Evolutionary conservation across 2,888 invertebrate genomes (phyloP).

Genomic region (Poecilobothrus nobilitatus): DNA sequence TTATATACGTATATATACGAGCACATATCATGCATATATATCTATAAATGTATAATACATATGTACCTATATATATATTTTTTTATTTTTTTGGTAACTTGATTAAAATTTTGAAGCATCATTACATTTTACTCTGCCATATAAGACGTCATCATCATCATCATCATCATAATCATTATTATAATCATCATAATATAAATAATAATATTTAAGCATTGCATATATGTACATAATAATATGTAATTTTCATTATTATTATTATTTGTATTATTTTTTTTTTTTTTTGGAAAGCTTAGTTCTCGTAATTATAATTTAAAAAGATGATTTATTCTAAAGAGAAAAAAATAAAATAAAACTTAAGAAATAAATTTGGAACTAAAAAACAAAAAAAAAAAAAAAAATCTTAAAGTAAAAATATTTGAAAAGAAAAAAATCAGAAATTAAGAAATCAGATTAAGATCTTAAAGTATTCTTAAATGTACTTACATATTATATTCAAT

Average conservation of each 20-base stretch:
- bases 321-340: not conserved
- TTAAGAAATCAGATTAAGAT: no score
- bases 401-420: no score
- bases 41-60: no score
- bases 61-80: no score
- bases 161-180: not conserved
- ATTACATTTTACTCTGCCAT: not conserved
- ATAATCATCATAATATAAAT: not conserved
- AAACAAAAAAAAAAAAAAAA: no score
- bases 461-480: no score
- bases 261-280: not conserved
- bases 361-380: no score
- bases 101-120: conserved; percentile 1
- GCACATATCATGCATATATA: no score
- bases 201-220: not conserved
- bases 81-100: not conserved
- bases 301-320: not conserved
- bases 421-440: no score
- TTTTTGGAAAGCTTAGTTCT: not conserved
- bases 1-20: not conserved
- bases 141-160: not conserved
- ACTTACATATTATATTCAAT: no score
- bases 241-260: not conserved
- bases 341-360: not conserved
- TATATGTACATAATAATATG: no score